Evolutionary conservation across 1,140 invertebrate species (phyloP).

Genomic region (Nymphalis io): DNA sequence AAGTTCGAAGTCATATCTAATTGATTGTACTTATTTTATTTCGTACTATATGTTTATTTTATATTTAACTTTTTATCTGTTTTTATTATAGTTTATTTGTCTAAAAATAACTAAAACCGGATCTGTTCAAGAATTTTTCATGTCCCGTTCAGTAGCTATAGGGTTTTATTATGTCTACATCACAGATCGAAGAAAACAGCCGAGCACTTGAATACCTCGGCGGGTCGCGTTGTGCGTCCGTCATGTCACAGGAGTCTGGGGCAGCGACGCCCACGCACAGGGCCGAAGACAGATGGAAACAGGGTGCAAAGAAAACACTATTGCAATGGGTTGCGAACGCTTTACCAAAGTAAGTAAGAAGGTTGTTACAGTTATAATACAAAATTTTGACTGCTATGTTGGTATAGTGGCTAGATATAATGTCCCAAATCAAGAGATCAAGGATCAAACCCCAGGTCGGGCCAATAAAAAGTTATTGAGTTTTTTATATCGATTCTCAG

Average conservation of each 20-base stretch:
- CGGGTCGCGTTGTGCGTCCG: constrained; percentile 88
- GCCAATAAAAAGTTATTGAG: too few relatives aligned
- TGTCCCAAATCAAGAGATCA: too few relatives aligned
- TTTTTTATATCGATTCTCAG: too few relatives aligned
- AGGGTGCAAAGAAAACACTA: constrained; percentile 94
- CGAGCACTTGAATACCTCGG: constrained; percentile 92
- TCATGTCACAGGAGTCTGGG: constrained; percentile 88
- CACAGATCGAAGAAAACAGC: constrained; percentile 97
- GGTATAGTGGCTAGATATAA: too few relatives aligned
- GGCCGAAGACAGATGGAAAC: constrained; percentile 89
- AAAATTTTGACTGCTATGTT: too few relatives aligned
- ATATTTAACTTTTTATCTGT: too few relatives aligned
- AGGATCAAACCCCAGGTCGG: too few relatives aligned
- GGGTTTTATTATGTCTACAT: constrained; percentile 33
- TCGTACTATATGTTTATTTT: too few relatives aligned
- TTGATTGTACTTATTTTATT: too few relatives aligned
- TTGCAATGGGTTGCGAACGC: constrained; percentile 97
- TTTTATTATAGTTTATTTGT: background rate
- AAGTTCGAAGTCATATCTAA: too few relatives aligned
- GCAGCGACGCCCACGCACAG: constrained; percentile 84
- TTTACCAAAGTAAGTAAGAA: constrained; percentile 89
- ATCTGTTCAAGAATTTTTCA: background rate
- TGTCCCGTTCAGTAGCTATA: background rate
- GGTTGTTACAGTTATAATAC: background rate
- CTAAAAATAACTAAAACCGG: background rate